Percentiles rank a stretch among this genome's conserved stretches.
These are phyloP conservation scores for Aphrocallistes beatrix DNA, from an alignment of 37 sponge, comb jelly and placozoan species.

Conservation along the genomic window DNA sequence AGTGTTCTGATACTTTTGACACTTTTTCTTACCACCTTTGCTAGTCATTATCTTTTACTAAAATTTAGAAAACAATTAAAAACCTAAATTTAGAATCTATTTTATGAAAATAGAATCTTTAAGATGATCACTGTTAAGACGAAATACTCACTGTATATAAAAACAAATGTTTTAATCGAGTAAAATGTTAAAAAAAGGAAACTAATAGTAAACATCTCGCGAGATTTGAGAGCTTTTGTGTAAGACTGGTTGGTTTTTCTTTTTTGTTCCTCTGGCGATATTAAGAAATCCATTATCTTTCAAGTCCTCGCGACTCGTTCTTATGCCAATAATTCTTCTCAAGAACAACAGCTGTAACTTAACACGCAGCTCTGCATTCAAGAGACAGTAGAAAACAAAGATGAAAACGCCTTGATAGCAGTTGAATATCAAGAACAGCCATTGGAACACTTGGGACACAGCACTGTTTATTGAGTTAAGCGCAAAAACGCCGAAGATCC, in stretches of 20 bases:
- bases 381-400: conserved; percentile 51
- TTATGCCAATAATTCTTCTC: background rate
- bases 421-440: conserved; percentile 48
- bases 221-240: no score
- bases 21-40: conserved; percentile 25
- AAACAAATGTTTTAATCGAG: no score
- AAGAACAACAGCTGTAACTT: conserved; percentile 6
- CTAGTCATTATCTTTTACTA: conserved; percentile 15
- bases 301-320: background rate
- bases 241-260: no score
- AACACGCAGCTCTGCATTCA: conserved; percentile 45
- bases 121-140: no score
- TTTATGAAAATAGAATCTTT: no score
- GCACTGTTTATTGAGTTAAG: conserved; percentile 22
- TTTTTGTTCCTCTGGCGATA: background rate
- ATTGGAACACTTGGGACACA: conserved; percentile 26
- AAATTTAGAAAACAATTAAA: no score
- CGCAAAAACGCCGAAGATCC: conserved; percentile 53
- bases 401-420: conserved; percentile 56
- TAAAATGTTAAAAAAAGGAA: no score
- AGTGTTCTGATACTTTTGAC: conserved; percentile 50
- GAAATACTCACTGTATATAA: no score
- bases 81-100: no score
- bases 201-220: no score
- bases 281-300: background rate